A percentile compares a stretch with the other conserved stretches of the same genome.
phyloP scores from a whole-genome alignment of 2,888 invertebrate species.

The Stenodema calcarata region DNA sequence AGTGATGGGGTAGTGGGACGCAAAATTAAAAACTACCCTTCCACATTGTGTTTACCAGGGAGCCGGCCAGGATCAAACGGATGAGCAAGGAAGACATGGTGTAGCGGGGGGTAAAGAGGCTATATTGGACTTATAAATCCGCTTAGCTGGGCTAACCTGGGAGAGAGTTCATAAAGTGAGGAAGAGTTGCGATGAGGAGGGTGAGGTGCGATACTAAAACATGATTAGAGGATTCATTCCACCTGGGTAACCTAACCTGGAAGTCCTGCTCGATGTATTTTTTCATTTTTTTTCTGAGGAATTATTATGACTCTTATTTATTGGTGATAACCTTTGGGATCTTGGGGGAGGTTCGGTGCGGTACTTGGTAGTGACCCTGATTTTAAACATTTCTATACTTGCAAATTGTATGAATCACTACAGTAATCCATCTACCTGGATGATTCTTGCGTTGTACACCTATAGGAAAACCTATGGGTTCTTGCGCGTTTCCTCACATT shows the following conservation, averaged over 20 bases:
- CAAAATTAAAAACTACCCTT: not conserved
- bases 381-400: too few relatives aligned
- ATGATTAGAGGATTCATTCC: not conserved
- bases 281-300: not conserved
- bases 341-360: not conserved
- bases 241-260: not conserved
- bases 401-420: too few relatives aligned
- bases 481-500: too few relatives aligned
- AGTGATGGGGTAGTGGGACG: not conserved
- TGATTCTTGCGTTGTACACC: too few relatives aligned
- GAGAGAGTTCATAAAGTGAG: not conserved
- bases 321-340: not conserved
- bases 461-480: too few relatives aligned
- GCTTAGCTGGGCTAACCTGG: not conserved
- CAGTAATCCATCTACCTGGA: too few relatives aligned
- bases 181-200: not conserved
- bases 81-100: not conserved
- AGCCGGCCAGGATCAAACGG: not conserved
- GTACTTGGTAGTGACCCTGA: too few relatives aligned
- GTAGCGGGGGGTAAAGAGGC: not conserved
- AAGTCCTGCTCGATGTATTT: not conserved
- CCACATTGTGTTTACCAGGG: not conserved
- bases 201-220: not conserved
- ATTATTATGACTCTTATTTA: not conserved
- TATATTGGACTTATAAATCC: slow-evolving; percentile 2